These are phyloP conservation scores for Bovichtus variegatus DNA, from an alignment of 2,797 vertebrate genomes.

Conservation along the genomic window DNA sequence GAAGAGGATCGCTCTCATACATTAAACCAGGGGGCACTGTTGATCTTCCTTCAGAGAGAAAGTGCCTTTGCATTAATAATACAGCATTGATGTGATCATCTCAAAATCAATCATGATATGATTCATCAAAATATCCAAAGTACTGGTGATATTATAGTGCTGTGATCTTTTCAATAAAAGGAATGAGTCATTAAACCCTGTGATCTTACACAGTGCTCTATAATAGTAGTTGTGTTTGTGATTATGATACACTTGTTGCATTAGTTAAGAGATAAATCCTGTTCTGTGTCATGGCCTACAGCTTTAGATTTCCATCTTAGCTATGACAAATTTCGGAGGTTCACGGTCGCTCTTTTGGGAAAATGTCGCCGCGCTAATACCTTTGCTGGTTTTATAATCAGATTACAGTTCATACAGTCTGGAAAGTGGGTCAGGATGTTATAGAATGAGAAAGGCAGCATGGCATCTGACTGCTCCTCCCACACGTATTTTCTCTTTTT, in stretches of 20 bases:
- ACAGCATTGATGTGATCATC: slow-evolving; percentile 10
- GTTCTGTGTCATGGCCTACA: slow-evolving; percentile 6
- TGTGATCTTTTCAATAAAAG: not conserved
- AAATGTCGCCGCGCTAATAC: slow-evolving; percentile 37
- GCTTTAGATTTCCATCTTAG: slow-evolving; percentile 13
- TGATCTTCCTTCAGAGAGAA: slow-evolving; percentile 44
- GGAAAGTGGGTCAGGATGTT: slow-evolving; percentile 64
- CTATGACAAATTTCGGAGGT: slow-evolving; percentile 43
- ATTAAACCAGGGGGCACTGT: slow-evolving; percentile 72
- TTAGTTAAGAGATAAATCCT: slow-evolving; percentile 13
- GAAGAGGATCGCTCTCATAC: not conserved
- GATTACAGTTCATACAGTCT: slow-evolving; percentile 48
- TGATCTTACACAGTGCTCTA: not conserved
- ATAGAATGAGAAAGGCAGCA: slow-evolving; percentile 27
- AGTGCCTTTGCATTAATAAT: too few relatives aligned
- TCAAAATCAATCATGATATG: slow-evolving; percentile 1
- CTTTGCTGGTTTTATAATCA: slow-evolving; percentile 45
- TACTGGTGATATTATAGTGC: not conserved
- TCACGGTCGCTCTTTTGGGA: slow-evolving; percentile 17
- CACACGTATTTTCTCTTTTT: slow-evolving; percentile 20
- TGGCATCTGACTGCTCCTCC: slow-evolving; percentile 28
- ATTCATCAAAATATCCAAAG: not conserved
- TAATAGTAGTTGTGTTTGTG: not conserved
- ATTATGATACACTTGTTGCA: slow-evolving; percentile 9
- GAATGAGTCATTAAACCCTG: not conserved